These are phyloP conservation scores for Rhogogaster chlorosoma DNA, from an alignment of 2,888 invertebrate species.

Conservation along the genomic window DNA sequence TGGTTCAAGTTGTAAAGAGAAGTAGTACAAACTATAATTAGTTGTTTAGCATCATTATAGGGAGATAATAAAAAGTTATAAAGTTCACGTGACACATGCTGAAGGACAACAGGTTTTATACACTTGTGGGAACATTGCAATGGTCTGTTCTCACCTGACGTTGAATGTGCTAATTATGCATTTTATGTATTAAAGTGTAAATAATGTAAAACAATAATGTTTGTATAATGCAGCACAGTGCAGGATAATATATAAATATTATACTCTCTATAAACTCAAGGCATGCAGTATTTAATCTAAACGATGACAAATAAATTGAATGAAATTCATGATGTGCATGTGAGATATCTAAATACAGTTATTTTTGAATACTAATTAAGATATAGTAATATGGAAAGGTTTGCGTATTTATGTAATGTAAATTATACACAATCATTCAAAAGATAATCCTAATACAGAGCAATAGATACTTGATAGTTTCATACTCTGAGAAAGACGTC, in stretches of 20 bases:
- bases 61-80: not conserved
- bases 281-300: not conserved
- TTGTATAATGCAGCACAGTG: not conserved
- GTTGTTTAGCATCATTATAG: not conserved
- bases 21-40: slow-evolving; percentile 13
- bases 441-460: too few species aligned
- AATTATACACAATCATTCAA: not conserved
- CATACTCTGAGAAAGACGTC: not conserved
- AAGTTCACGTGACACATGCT: not conserved
- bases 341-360: not conserved
- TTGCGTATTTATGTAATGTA: not conserved
- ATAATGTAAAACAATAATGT: too few species aligned
- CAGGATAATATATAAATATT: not conserved
- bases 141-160: slow-evolving; percentile 15
- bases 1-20: not conserved
- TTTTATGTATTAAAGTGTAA: not conserved
- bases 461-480: not conserved
- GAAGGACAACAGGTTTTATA: slow-evolving; percentile 34
- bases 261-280: not conserved
- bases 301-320: not conserved
- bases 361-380: not conserved
- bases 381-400: not conserved
- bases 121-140: slow-evolving; percentile 8
- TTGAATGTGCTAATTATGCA: slow-evolving; percentile 24
- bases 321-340: not conserved